A percentile compares a stretch with the other conserved stretches of the same genome.
Conservation (phyloP, 2,888 invertebrate genomes). For the Andrena fulva region DNA sequence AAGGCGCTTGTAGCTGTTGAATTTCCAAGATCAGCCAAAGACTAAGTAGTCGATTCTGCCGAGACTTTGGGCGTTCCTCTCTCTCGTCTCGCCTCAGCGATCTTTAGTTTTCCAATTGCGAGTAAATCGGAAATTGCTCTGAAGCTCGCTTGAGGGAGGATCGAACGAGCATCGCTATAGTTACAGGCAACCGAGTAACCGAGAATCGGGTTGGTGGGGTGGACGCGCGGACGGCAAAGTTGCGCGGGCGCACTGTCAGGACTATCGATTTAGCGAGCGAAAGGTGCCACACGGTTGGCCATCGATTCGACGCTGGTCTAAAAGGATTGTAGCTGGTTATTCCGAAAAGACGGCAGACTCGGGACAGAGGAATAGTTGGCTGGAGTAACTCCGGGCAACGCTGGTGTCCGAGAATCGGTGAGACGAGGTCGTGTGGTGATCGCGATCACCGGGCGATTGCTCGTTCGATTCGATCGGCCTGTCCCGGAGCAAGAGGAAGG, state of each 20-base stretch:
- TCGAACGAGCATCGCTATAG: conserved; percentile 24
- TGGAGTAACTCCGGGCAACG: background rate
- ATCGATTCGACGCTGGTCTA: conserved; percentile 79
- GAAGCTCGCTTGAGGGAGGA: background rate
- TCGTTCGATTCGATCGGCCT: background rate
- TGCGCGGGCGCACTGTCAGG: conserved; percentile 78
- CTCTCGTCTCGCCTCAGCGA: background rate
- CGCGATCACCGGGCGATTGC: background rate
- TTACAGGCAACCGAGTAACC: background rate
- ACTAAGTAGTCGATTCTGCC: background rate
- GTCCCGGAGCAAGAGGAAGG: background rate
- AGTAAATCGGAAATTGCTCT: conserved; percentile 20
- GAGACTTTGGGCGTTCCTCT: background rate
- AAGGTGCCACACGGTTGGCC: conserved; percentile 78
- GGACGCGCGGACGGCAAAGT: conserved; percentile 58
- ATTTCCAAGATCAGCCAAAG: too few species aligned
- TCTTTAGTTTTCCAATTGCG: background rate
- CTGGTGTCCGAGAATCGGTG: conserved; percentile 15
- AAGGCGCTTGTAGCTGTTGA: too few species aligned
- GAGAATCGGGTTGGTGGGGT: conserved; percentile 22
- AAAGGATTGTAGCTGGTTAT: conserved; percentile 75
- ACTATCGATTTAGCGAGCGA: conserved; percentile 81
- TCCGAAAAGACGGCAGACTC: conserved; percentile 43
- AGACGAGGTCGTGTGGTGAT: background rate
- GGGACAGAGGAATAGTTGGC: conserved; percentile 8